Conservation (phyloP, 2,797 vertebrate genomes). For the Huso huso region DNA sequence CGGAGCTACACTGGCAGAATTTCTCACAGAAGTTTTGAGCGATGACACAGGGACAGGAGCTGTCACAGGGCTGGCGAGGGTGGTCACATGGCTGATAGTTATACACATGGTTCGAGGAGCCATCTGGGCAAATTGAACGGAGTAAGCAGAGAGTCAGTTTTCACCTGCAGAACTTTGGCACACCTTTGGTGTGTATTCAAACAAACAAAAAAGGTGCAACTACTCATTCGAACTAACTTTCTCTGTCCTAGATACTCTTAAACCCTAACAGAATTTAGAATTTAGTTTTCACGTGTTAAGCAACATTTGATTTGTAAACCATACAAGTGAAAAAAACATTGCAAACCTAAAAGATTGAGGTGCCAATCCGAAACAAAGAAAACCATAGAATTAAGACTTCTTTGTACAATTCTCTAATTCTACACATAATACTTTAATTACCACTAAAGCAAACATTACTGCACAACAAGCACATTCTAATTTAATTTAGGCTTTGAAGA, state of each 20-base stretch:
- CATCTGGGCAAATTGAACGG: constrained; percentile 59
- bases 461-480: too few relatives aligned
- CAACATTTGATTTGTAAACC: too few relatives aligned
- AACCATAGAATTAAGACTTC: too few relatives aligned
- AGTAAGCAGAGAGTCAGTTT: not conserved
- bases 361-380: too few relatives aligned
- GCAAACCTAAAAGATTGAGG: too few relatives aligned
- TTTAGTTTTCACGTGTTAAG: too few relatives aligned
- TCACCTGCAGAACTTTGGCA: not conserved
- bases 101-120: constrained; percentile 97
- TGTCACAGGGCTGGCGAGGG: constrained; percentile 93
- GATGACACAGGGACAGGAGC: constrained; percentile 94
- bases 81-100: constrained; percentile 99
- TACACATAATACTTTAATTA: too few relatives aligned
- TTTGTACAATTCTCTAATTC: too few relatives aligned
- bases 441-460: too few relatives aligned
- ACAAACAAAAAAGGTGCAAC: constrained; percentile 15
- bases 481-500: too few relatives aligned
- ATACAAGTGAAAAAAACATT: too few relatives aligned
- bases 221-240: constrained; percentile 13
- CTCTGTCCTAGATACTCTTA: not conserved
- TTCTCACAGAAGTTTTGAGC: constrained; percentile 99
- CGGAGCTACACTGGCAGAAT: constrained; percentile 98
- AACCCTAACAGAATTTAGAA: not conserved
- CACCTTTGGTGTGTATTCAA: constrained; percentile 18